A percentile compares a stretch with the other conserved stretches of the same genome.
Conservation (phyloP, 2,113 vertebrate genomes). For the Gopherus flavomarginatus region DNA sequence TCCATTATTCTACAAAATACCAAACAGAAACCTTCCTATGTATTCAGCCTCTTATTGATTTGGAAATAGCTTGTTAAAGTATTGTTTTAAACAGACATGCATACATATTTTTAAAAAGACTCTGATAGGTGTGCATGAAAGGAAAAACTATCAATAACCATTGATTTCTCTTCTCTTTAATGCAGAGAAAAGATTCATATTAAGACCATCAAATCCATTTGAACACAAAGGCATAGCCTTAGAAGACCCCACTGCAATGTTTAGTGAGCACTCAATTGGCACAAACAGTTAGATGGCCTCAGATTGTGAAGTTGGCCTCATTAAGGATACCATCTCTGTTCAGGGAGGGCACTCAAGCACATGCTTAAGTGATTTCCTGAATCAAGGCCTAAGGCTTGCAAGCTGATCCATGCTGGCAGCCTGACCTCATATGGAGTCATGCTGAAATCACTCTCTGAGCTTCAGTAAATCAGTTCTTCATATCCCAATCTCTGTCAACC, state of each 20-base stretch:
- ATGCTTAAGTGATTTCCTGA: neutral
- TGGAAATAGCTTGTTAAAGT: neutral
- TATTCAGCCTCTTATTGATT: neutral
- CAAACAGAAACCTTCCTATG: neutral
- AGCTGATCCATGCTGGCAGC: neutral
- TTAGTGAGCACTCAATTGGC: neutral
- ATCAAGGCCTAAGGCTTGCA: neutral
- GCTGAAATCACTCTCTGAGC: neutral
- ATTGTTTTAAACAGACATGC: neutral
- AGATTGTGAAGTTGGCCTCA: neutral
- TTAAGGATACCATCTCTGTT: neutral
- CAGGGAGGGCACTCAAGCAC: neutral
- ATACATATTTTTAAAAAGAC: neutral
- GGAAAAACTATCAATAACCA: neutral
- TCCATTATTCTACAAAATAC: neutral
- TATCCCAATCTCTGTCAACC: neutral
- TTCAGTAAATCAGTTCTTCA: neutral
- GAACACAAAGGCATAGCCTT: neutral
- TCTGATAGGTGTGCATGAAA: neutral
- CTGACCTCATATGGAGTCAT: neutral
- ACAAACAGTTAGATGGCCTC: neutral
- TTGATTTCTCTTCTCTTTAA: neutral
- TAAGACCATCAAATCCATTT: rapidly evolving
- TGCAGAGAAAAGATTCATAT: neutral
- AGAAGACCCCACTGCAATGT: rapidly evolving